Evolutionary conservation across 2,113 vertebrate genomes (phyloP).

Genomic region (Poecilia latipinna): DNA sequence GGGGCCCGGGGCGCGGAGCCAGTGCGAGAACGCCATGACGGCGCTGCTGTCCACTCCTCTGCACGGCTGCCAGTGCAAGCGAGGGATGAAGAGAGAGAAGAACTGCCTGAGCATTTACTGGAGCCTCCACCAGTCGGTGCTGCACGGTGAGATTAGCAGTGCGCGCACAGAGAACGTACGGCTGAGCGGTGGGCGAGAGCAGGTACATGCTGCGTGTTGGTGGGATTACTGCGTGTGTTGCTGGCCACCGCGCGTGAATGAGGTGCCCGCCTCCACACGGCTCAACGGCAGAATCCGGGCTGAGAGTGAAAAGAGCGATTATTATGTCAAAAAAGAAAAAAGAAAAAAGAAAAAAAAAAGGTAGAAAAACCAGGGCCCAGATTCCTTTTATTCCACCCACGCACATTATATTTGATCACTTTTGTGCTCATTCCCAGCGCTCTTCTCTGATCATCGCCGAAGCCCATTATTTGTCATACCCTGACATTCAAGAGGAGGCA

Average conservation of each 20-base stretch:
- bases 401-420: constrained; percentile 14
- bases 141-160: constrained; percentile 83
- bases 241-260: constrained; percentile 27
- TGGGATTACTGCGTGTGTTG: constrained; percentile 16
- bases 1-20: constrained; percentile 87
- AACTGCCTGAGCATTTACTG: constrained; percentile 94
- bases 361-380: constrained; percentile 10
- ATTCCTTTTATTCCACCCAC: constrained; percentile 38
- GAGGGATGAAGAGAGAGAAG: constrained; percentile 95
- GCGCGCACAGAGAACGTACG: background rate
- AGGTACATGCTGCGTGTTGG: background rate
- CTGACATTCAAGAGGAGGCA: constrained; percentile 3
- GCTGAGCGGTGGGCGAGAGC: background rate
- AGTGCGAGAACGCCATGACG: constrained; percentile 87
- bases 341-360: too few species aligned
- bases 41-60: constrained; percentile 90
- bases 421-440: constrained; percentile 8
- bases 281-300: constrained; percentile 12
- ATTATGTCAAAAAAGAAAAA: constrained; percentile 27
- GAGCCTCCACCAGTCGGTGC: constrained; percentile 91
- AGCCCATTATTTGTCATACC: background rate
- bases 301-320: constrained; percentile 41
- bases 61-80: constrained; percentile 90
- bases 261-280: constrained; percentile 39
- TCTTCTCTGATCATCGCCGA: background rate